Evolutionary conservation across 2,797 vertebrate genomes (phyloP).

Genomic region (Melanotaenia parkinsoni): DNA sequence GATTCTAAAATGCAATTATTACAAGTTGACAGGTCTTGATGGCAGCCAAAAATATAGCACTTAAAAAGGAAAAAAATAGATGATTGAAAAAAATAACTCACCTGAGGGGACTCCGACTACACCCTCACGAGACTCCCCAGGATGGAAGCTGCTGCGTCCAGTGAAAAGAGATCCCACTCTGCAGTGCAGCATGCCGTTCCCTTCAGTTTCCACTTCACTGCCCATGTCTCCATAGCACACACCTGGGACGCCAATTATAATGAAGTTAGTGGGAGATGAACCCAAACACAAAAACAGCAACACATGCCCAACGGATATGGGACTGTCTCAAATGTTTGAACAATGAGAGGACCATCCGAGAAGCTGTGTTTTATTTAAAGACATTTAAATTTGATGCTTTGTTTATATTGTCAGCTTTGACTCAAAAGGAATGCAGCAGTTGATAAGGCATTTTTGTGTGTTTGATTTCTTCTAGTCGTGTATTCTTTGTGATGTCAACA

Average conservation of each 20-base stretch:
- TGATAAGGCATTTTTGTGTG: neutral
- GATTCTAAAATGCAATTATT: no score
- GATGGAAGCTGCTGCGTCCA: conserved; percentile 81
- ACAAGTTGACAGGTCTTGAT: neutral
- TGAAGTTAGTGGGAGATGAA: conserved; percentile 25
- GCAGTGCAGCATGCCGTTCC: conserved; percentile 76
- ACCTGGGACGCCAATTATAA: conserved; percentile 65
- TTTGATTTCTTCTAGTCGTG: conserved; percentile 1
- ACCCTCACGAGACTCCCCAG: conserved; percentile 78
- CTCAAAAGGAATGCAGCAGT: neutral
- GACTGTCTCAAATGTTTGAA: neutral
- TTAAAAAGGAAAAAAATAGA: no score
- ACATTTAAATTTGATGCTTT: neutral
- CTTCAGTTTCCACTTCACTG: conserved; percentile 83
- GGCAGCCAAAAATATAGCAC: neutral
- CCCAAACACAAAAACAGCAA: conserved; percentile 10
- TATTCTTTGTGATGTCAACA: conserved; percentile 11
- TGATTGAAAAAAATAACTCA: conserved; percentile 43
- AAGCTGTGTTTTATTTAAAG: neutral
- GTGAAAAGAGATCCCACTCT: conserved; percentile 83
- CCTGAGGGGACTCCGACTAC: conserved; percentile 74
- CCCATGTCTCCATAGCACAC: conserved; percentile 84
- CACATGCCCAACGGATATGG: neutral
- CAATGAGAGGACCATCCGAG: neutral
- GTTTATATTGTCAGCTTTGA: neutral